Evolutionary conservation across 1,140 invertebrate genomes (phyloP).

Genomic region (Penaeus indicus): DNA sequence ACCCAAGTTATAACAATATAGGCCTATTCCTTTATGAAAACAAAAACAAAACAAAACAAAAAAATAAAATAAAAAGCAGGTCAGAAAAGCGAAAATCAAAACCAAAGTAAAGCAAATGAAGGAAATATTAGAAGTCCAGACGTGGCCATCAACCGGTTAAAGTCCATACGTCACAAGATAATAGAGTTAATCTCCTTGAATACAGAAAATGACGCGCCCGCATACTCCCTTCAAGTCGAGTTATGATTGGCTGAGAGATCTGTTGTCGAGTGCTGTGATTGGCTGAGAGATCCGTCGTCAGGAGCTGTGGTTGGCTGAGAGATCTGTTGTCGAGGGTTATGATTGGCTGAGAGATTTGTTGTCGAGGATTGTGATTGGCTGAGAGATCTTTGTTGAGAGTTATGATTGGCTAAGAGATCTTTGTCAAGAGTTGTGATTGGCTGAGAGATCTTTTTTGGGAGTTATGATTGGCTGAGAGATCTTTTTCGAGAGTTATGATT

Average conservation of each 20-base stretch:
- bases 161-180: constrained; percentile 36
- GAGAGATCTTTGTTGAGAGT: background rate
- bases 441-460: background rate
- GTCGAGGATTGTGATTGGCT: background rate
- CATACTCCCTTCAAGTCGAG: constrained; percentile 18
- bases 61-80: no score
- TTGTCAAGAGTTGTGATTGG: background rate
- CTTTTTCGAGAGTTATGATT: no score
- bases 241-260: constrained; percentile 45
- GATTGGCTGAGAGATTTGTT: background rate
- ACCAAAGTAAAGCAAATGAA: constrained; percentile 7
- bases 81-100: no score
- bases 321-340: no score
- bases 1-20: no score
- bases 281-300: no score
- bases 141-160: constrained; percentile 20
- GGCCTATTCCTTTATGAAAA: no score
- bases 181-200: constrained; percentile 50
- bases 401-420: constrained; percentile 33
- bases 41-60: no score
- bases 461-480: background rate
- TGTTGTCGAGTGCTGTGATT: no score
- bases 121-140: constrained; percentile 29
- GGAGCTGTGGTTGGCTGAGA: no score
- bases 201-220: constrained; percentile 58